Percentiles rank a stretch among this genome's conserved stretches.
Evolutionary conservation across 2,888 invertebrate species (phyloP).

Genomic region (Selenia dentaria): DNA sequence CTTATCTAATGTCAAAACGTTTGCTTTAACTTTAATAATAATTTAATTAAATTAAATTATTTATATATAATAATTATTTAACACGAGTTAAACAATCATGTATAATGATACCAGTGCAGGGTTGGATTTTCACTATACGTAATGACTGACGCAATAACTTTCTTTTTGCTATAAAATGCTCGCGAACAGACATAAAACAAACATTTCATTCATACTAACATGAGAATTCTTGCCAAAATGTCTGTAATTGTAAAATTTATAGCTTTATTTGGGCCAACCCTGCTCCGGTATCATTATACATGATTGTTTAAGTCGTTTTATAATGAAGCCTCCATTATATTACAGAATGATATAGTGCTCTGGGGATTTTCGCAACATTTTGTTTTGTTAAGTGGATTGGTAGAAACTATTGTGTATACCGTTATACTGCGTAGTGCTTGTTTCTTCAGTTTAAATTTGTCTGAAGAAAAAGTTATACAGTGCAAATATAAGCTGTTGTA

Average conservation of each 20-base stretch:
- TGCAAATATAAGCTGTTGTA: too few relatives aligned
- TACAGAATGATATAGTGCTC: constrained; percentile 16
- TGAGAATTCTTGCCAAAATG: constrained; percentile 14
- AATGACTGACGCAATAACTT: too few relatives aligned
- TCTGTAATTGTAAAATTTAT: constrained; percentile 22
- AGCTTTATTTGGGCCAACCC: constrained; percentile 21
- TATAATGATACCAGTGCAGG: constrained; percentile 19
- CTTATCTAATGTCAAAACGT: too few relatives aligned
- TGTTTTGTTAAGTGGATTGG: constrained; percentile 6
- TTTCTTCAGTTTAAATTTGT: too few relatives aligned
- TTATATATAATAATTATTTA: too few relatives aligned
- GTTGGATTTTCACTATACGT: too few relatives aligned
- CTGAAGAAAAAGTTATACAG: too few relatives aligned
- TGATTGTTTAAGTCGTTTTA: constrained; percentile 21
- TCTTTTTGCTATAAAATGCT: too few relatives aligned
- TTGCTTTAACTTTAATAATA: too few relatives aligned
- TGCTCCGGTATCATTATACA: constrained; percentile 18
- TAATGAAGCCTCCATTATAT: constrained; percentile 17
- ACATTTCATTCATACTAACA: constrained; percentile 2
- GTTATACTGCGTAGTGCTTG: too few relatives aligned
- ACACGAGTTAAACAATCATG: constrained; percentile 22
- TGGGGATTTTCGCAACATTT: constrained; percentile 3
- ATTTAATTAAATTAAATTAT: too few relatives aligned
- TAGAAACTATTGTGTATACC: background rate
- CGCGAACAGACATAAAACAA: constrained; percentile 6